phyloP scores from a whole-genome alignment of 1,140 invertebrate species.

The Sarcophaga bullata region DNA sequence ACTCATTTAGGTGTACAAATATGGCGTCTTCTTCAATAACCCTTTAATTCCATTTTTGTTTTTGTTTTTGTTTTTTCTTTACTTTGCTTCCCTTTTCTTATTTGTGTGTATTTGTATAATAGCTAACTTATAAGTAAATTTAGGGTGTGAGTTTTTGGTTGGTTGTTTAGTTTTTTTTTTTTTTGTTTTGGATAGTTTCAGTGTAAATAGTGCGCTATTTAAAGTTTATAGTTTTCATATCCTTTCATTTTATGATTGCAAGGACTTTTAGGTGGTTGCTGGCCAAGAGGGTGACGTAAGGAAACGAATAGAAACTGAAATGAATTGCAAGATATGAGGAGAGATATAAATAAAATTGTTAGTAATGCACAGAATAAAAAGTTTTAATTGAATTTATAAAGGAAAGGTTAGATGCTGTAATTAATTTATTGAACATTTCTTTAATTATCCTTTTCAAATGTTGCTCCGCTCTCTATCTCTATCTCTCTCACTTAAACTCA shows the following conservation, averaged over 20 bases:
- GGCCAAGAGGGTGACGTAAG: too few species aligned
- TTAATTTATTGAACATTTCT: conserved; percentile 33
- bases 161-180: conserved; percentile 22
- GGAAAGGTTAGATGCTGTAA: conserved; percentile 26
- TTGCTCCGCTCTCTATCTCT: background rate
- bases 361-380: conserved; percentile 33
- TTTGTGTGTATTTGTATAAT: background rate
- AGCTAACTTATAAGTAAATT: background rate
- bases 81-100: too few species aligned
- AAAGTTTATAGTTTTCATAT: conserved; percentile 25
- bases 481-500: too few species aligned
- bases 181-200: conserved; percentile 7
- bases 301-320: background rate
- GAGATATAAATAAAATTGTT: background rate
- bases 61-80: background rate
- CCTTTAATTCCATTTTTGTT: background rate
- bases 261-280: too few species aligned
- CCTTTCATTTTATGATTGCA: too few species aligned
- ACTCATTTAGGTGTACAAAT: conserved; percentile 18
- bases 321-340: background rate
- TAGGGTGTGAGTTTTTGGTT: conserved; percentile 10
- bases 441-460: conserved; percentile 13
- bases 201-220: background rate
- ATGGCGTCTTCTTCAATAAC: conserved; percentile 28
- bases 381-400: conserved; percentile 37